A percentile compares a stretch with the other conserved stretches of the same genome.
Evolutionary conservation across 2,113 vertebrate species (phyloP).

Genomic region (Leucosticte australis): DNA sequence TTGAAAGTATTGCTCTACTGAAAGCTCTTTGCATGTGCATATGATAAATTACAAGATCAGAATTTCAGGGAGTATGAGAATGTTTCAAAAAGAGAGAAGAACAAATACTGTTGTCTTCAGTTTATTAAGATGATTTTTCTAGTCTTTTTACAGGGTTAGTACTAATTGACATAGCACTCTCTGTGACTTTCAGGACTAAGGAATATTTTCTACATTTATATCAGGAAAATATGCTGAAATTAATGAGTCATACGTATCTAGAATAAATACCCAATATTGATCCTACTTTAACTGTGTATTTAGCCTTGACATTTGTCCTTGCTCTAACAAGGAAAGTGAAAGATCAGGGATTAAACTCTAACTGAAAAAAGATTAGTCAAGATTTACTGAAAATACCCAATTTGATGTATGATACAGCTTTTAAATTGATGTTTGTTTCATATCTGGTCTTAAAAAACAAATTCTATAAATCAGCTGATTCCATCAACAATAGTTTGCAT

Average conservation of each 20-base stretch:
- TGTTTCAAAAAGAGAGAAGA: background rate
- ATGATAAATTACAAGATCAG: background rate
- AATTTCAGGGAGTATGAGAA: background rate
- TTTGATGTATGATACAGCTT: background rate
- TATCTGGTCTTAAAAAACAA: background rate
- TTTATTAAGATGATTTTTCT: background rate
- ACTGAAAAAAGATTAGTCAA: background rate
- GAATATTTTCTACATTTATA: slow-evolving; percentile 4
- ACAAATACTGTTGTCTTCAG: background rate
- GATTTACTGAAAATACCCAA: background rate
- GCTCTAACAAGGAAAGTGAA: slow-evolving; percentile 52
- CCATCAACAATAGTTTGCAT: background rate
- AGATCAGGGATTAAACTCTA: slow-evolving; percentile 58
- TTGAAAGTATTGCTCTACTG: background rate
- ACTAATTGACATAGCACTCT: background rate
- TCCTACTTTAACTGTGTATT: slow-evolving; percentile 40
- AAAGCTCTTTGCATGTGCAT: background rate
- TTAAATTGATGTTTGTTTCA: background rate
- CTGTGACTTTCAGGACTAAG: background rate
- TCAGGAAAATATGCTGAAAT: slow-evolving; percentile 43
- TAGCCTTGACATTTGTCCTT: slow-evolving; percentile 67
- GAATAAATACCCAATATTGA: slow-evolving; percentile 48
- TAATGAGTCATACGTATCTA: background rate
- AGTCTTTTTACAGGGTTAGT: background rate
- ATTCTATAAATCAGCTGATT: background rate